Evolutionary conservation across 2,888 invertebrate species (phyloP).

Genomic region (Marasmarcha lunaedactyla): DNA sequence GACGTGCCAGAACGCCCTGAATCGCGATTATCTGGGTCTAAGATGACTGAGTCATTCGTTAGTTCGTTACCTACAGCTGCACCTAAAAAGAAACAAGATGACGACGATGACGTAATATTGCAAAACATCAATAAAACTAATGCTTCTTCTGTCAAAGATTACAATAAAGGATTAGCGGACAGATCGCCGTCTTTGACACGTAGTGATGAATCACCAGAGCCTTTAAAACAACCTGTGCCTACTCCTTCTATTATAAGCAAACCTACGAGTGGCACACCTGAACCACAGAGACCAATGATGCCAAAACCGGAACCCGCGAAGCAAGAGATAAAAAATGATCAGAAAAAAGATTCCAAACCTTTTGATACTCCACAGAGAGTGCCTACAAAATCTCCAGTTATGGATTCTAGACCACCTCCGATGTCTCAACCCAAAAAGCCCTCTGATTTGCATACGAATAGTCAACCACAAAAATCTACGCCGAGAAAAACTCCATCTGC

Average conservation of each 20-base stretch:
- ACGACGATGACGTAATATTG: slow-evolving; percentile 55
- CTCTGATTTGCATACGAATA: slow-evolving; percentile 42
- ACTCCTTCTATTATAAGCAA: slow-evolving; percentile 29
- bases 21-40: slow-evolving; percentile 53
- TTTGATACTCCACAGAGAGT: slow-evolving; percentile 30
- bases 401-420: slow-evolving; percentile 35
- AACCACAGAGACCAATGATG: slow-evolving; percentile 48
- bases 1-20: slow-evolving; percentile 49
- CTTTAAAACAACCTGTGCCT: slow-evolving; percentile 30
- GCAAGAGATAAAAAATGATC: slow-evolving; percentile 23
- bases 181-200: slow-evolving; percentile 61
- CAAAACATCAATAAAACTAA: slow-evolving; percentile 38
- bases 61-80: slow-evolving; percentile 43
- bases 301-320: slow-evolving; percentile 32
- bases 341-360: slow-evolving; percentile 24
- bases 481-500: slow-evolving; percentile 54
- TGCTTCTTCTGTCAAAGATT: slow-evolving; percentile 23
- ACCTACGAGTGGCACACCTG: slow-evolving; percentile 35
- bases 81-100: slow-evolving; percentile 45
- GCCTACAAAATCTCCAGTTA: slow-evolving; percentile 35
- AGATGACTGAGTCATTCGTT: slow-evolving; percentile 63
- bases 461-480: slow-evolving; percentile 42
- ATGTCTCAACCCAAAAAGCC: slow-evolving; percentile 43
- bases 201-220: slow-evolving; percentile 63
- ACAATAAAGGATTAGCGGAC: slow-evolving; percentile 44